Evolutionary conservation across 2,888 invertebrate genomes (phyloP).

Genomic region (Xanthia icteritia): DNA sequence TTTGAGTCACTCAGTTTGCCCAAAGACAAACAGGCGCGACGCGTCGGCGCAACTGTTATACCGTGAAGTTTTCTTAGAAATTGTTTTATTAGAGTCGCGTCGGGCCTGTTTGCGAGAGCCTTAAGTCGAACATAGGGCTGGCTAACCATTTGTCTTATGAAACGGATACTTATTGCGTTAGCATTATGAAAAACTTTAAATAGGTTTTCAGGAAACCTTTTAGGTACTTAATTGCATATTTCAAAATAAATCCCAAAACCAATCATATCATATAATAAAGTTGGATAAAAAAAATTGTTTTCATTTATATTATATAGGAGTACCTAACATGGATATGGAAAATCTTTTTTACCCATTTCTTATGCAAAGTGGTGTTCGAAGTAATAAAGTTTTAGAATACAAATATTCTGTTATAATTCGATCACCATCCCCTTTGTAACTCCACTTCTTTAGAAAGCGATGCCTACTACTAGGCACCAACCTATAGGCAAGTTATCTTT

Average conservation of each 20-base stretch:
- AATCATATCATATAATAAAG: background rate
- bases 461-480: too few species aligned
- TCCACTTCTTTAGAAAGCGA: too few species aligned
- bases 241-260: background rate
- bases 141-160: background rate
- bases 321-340: background rate
- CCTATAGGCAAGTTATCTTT: background rate
- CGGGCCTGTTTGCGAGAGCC: too few species aligned
- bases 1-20: slow-evolving; percentile 19
- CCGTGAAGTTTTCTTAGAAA: too few species aligned
- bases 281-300: background rate
- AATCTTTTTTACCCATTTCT: background rate
- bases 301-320: background rate
- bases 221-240: background rate
- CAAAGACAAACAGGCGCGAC: too few species aligned
- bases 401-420: background rate
- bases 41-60: too few species aligned
- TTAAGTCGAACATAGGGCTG: background rate
- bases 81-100: too few species aligned
- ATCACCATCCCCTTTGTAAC: too few species aligned
- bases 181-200: background rate
- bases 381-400: background rate
- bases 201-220: background rate
- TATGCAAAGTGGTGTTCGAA: too few species aligned
- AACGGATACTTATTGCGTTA: background rate